Conservation (phyloP, 2,888 invertebrate species). For the Synergus umbraculus region DNA sequence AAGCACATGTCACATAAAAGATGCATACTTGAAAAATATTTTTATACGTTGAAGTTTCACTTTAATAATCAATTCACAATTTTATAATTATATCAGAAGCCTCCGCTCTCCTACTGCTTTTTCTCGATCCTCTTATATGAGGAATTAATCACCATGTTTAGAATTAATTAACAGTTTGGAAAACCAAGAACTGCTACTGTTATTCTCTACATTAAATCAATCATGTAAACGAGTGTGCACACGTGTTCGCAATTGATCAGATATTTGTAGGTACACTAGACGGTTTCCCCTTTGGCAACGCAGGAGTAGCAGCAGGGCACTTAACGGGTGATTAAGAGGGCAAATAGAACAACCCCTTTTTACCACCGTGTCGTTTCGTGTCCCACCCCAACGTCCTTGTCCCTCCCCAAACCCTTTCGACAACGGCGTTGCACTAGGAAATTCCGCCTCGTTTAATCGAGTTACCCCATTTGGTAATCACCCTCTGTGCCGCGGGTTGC, state of each 20-base stretch:
- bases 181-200: not conserved
- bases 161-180: conserved; percentile 7
- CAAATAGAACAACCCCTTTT: conserved; percentile 70
- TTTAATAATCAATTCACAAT: not conserved
- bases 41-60: not conserved
- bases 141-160: not conserved
- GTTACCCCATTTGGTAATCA: conserved; percentile 76
- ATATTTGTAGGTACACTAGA: conserved; percentile 52
- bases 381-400: conserved; percentile 51
- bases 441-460: conserved; percentile 72
- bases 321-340: conserved; percentile 76
- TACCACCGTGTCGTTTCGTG: conserved; percentile 55
- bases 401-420: conserved; percentile 52
- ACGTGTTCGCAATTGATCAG: conserved; percentile 24
- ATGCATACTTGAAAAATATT: not conserved
- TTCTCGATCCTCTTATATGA: not conserved
- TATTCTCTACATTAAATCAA: conserved; percentile 25
- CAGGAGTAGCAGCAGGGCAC: conserved; percentile 61
- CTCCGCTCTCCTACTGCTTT: not conserved
- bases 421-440: conserved; percentile 55
- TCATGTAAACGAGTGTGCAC: conserved; percentile 24
- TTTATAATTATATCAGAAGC: not conserved
- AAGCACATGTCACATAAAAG: not conserved
- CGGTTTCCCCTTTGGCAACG: conserved; percentile 54
- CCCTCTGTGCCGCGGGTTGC: conserved; percentile 70